These are phyloP conservation scores for Steinernema feltiae DNA, from an alignment of 1,140 invertebrate genomes.

Conservation along the genomic window DNA sequence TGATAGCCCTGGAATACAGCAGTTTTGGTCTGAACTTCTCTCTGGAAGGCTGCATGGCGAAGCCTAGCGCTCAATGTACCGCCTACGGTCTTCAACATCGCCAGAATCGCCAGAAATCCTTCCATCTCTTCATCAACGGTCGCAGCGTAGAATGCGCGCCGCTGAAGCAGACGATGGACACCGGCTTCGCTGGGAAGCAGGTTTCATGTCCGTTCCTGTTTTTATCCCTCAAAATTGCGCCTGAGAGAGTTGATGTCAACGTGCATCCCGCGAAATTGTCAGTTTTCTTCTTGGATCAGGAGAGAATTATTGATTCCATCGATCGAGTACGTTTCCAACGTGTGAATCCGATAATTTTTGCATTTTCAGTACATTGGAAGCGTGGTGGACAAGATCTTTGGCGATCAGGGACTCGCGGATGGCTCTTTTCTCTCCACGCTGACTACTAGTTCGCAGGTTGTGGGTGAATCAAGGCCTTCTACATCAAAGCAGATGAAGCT, in stretches of 20 bases:
- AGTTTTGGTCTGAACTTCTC: constrained; percentile 26
- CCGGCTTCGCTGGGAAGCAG: constrained; percentile 31
- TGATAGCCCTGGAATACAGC: constrained; percentile 40
- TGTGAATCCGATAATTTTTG: neutral
- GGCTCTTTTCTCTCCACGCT: neutral
- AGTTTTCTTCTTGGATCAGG: constrained; percentile 46
- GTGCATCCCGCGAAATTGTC: constrained; percentile 45
- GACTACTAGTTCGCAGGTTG: neutral
- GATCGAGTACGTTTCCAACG: constrained; percentile 34
- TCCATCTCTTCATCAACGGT: constrained; percentile 47
- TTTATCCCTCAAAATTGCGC: constrained; percentile 44
- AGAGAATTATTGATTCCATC: constrained; percentile 45
- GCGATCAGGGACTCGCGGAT: neutral
- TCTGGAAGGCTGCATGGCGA: constrained; percentile 29
- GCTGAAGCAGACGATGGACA: constrained; percentile 41
- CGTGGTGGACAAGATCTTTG: neutral
- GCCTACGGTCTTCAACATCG: constrained; percentile 18
- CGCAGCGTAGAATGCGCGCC: constrained; percentile 36
- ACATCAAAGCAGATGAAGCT: neutral
- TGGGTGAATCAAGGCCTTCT: neutral
- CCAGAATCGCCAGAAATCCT: constrained; percentile 32
- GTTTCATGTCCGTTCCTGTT: constrained; percentile 34
- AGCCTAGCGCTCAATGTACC: constrained; percentile 33
- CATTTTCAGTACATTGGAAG: neutral
- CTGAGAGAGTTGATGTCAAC: constrained; percentile 44